Conservation (phyloP, 2,113 vertebrate species). For the Canis aureus region DNA sequence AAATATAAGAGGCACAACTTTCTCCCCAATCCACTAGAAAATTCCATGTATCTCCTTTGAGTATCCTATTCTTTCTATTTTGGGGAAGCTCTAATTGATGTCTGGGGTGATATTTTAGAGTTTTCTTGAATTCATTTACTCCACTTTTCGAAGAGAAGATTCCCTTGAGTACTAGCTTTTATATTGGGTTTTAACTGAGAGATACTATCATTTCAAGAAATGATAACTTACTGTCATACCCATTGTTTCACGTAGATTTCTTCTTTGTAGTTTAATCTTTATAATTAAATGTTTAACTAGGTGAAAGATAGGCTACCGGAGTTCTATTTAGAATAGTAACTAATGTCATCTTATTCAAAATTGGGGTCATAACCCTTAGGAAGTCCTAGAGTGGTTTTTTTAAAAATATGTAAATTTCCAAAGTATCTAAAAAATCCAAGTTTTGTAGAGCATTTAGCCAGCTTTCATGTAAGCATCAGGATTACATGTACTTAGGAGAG, state of each 20-base stretch:
- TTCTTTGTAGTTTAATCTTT: conserved; percentile 78
- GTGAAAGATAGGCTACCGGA: conserved; percentile 61
- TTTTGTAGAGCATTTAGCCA: not conserved
- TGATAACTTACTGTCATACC: conserved; percentile 33
- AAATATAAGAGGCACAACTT: not conserved
- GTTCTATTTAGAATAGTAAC: conserved; percentile 71
- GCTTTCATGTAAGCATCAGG: not conserved
- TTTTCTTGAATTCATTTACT: conserved; percentile 60
- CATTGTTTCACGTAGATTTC: conserved; percentile 71
- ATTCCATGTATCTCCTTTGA: not conserved
- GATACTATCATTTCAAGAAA: conserved; percentile 66
- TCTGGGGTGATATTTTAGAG: conserved; percentile 53
- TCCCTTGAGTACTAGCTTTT: conserved; percentile 9
- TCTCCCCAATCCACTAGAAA: conserved; percentile 17
- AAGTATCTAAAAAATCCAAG: conserved; percentile 47
- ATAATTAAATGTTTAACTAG: conserved; percentile 75
- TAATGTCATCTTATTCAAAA: conserved; percentile 70
- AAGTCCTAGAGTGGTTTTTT: conserved; percentile 60
- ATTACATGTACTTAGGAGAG: not conserved
- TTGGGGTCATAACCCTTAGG: conserved; percentile 63
- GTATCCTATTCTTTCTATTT: not conserved
- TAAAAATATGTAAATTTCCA: conserved; percentile 54
- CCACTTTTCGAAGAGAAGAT: conserved; percentile 2
- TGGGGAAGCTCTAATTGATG: conserved; percentile 8
- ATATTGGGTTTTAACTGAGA: conserved; percentile 44